Conservation (phyloP, 2,888 invertebrate species). For the Tyria jacobaeae region DNA sequence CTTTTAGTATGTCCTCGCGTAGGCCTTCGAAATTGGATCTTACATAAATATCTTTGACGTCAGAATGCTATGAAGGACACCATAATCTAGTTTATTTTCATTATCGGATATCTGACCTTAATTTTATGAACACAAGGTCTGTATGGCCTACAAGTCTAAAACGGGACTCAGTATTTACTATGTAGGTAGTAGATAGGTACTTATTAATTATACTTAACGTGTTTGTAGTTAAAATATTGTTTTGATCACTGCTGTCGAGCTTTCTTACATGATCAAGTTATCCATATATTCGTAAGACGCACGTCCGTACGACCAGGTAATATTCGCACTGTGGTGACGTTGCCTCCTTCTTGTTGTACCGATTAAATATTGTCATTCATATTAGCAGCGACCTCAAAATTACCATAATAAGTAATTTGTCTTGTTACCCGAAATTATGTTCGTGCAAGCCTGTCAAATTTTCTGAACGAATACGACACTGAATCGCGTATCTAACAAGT, state of each 20-base stretch:
- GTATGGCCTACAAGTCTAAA: constrained; percentile 16
- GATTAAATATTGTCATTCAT: constrained; percentile 4
- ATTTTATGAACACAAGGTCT: constrained; percentile 19
- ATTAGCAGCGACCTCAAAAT: constrained; percentile 22
- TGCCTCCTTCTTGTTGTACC: background rate
- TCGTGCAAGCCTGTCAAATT: constrained; percentile 35
- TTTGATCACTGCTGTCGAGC: background rate
- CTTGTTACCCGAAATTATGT: constrained; percentile 27
- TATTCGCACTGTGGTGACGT: too few species aligned
- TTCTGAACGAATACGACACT: constrained; percentile 28
- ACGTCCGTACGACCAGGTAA: too few species aligned
- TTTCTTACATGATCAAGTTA: background rate
- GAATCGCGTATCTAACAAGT: constrained; percentile 33
- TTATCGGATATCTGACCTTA: constrained; percentile 26
- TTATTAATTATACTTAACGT: background rate
- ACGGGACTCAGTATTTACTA: background rate
- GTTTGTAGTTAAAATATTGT: background rate
- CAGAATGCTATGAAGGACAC: constrained; percentile 20
- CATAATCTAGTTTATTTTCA: constrained; percentile 31
- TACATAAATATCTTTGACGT: constrained; percentile 5
- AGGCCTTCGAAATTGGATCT: background rate
- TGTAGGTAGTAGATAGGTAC: background rate
- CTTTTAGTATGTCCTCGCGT: background rate
- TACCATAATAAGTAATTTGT: constrained; percentile 24
- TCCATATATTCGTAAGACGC: too few species aligned